Evolutionary conservation across 2,797 vertebrate species (phyloP), one percentile per base, ranked within the genome.

Genomic region (Odontamblyopus rebecca): DNA sequence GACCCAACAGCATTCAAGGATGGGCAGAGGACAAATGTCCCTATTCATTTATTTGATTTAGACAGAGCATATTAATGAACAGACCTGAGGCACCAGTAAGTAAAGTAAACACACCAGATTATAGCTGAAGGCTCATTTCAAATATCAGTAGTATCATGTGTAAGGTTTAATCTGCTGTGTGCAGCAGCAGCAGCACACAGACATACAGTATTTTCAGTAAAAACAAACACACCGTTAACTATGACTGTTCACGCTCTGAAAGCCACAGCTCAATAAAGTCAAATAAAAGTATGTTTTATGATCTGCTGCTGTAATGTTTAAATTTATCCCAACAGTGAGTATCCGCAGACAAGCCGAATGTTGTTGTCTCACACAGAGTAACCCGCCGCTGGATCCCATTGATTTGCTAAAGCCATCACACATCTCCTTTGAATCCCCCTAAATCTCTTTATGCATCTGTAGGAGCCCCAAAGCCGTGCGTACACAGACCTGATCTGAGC

Each of bases 391-490:
- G 68, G 69, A 71, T 76, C 56, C 29, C 66, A 74, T 80, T 71
- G 72, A 85, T 83, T 71, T 73, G 63, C 29, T 30, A 78, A 71
- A 82, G 69, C 77, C 64, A 0, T 44, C 53, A 74, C 83, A 83
- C 80, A 5, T 76, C 73, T 67, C 27, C 61, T 69, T 81, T 38
- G 73, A 75, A 79, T 86, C 82, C 79, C 6, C 44, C 69, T 70
- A 74, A 85, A 82, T 80, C 82, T 85, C 65, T 63, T 44, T n/a
- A 70, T 75, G 80, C 76, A 67, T 82, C 74, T 62, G 76, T 76
- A 68, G 27, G 71, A 63, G 74, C 35, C 81, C 77, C 78, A 79
- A 74, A 48, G 78, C 83, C 77, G 78, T 64, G 72, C 61, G 71
- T 72, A 23, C 67, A 79, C 50, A 74, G 74, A 62, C 29, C 70